Evolutionary conservation across 2,113 vertebrate genomes (phyloP).

Genomic region (Aleadryas rufinucha): DNA sequence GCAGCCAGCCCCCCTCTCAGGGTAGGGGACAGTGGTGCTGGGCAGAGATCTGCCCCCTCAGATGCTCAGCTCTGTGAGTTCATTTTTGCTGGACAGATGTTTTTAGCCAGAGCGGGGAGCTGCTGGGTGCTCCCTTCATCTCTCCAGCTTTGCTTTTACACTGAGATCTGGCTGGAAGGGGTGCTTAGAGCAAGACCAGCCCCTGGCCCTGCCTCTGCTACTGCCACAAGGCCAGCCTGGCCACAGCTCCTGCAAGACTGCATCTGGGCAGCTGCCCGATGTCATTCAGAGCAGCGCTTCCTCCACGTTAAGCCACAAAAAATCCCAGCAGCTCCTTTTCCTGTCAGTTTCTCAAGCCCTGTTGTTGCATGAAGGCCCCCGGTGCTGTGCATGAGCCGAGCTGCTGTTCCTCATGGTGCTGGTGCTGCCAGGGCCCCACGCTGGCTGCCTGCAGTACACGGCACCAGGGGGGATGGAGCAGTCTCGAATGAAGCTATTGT

Average conservation of each 20-base stretch:
- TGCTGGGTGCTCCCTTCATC: not conserved
- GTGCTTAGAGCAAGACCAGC: fast-evolving
- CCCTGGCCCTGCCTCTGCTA: not conserved
- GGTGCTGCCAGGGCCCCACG: not conserved
- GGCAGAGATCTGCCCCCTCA: not conserved
- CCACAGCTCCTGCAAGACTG: not conserved
- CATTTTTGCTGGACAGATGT: not conserved
- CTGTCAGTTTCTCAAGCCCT: not conserved
- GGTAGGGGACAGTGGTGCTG: not conserved
- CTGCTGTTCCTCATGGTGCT: fast-evolving
- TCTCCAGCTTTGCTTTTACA: not conserved
- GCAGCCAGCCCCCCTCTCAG: not conserved
- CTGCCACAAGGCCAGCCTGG: not conserved
- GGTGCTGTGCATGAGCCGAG: not conserved
- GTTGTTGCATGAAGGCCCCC: constrained; percentile 10
- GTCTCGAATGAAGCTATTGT: not conserved
- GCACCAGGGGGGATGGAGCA: not conserved
- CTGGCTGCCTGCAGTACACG: fast-evolving
- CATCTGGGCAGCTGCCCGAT: fast-evolving
- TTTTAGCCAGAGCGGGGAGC: not conserved
- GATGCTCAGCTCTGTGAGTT: not conserved
- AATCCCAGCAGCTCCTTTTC: not conserved
- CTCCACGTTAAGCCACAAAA: not conserved
- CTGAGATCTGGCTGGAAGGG: not conserved
- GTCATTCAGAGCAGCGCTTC: not conserved